A percentile compares a stretch with the other conserved stretches of the same genome.
Evolutionary conservation across 2,113 vertebrate genomes (phyloP).

Genomic region (Catagonus wagneri): DNA sequence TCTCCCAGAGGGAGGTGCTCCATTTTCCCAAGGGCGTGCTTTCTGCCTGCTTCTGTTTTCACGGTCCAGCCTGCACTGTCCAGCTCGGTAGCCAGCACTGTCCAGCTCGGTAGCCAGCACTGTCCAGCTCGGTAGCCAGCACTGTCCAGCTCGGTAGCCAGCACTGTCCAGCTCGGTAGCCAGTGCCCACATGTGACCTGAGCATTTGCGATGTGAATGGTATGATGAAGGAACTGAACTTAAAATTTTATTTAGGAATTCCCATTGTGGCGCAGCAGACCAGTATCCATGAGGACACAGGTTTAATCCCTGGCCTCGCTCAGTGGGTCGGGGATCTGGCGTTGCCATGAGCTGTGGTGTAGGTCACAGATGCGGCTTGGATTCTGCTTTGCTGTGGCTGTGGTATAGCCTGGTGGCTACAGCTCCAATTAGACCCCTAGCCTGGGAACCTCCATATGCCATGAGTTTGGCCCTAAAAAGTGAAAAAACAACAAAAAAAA

Average conservation of each 20-base stretch:
- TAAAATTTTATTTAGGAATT: not conserved
- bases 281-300: no score
- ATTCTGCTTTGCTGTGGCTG: no score
- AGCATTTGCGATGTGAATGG: not conserved
- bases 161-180: not conserved
- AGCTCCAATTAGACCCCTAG: no score
- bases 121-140: not conserved
- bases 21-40: not conserved
- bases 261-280: no score
- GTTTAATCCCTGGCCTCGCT: no score
- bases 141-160: not conserved
- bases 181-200: not conserved
- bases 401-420: no score
- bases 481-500: no score
- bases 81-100: not conserved
- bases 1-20: not conserved
- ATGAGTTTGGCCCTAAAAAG: no score
- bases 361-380: no score
- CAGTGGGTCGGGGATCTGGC: no score
- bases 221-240: not conserved
- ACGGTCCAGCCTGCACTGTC: not conserved
- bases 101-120: not conserved
- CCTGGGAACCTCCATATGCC: no score
- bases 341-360: no score
- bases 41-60: not conserved